Percentiles rank a stretch among this genome's conserved stretches.
These are phyloP conservation scores for Terrapene triunguis DNA, from an alignment of 2,113 vertebrate species.

Conservation along the genomic window DNA sequence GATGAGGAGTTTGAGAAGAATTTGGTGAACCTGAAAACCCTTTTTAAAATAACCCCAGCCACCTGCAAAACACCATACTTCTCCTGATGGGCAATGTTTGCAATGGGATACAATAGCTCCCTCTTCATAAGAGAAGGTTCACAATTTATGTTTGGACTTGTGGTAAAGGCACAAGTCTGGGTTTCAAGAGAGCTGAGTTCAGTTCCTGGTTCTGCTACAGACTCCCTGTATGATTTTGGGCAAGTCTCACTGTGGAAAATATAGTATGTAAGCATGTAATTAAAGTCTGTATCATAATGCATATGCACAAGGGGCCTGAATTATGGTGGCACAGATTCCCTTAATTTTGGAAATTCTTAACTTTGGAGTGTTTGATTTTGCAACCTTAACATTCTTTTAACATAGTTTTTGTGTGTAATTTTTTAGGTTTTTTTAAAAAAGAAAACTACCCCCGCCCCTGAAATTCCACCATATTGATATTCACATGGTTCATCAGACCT, in stretches of 20 bases:
- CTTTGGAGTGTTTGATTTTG: conserved; percentile 4
- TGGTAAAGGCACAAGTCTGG: not conserved
- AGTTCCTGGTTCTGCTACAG: rapidly evolving
- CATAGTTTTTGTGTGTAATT: not conserved
- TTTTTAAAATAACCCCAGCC: rapidly evolving
- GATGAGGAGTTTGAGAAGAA: not conserved
- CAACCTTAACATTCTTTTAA: rapidly evolving
- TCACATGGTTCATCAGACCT: not conserved
- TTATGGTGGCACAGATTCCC: no score
- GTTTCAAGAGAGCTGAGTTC: rapidly evolving
- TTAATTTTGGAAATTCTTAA: rapidly evolving
- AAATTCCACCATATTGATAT: conserved; percentile 8
- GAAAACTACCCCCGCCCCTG: not conserved
- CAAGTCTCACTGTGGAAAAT: rapidly evolving
- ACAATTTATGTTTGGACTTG: not conserved
- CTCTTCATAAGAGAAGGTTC: not conserved
- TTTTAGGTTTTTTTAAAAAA: conserved; percentile 3
- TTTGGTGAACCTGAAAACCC: not conserved
- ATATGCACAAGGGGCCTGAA: no score
- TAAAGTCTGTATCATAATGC: no score
- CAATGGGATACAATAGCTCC: not conserved
- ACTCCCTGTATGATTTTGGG: not conserved
- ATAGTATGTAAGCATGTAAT: no score
- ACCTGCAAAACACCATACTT: not conserved
- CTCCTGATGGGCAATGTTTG: not conserved